phyloP scores from a whole-genome alignment of 2,888 invertebrate species.

The Phyto melanocephala region DNA sequence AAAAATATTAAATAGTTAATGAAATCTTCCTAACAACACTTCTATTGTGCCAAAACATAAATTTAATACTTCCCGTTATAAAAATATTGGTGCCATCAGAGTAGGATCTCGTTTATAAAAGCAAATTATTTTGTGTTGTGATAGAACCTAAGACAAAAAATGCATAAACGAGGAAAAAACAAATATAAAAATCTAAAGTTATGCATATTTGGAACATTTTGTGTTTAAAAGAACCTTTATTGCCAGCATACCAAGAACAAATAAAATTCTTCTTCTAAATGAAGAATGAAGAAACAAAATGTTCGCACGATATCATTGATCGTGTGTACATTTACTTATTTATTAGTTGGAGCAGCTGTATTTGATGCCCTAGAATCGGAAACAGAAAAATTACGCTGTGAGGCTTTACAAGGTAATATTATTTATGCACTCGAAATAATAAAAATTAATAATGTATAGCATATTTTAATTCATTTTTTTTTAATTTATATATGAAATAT shows the following conservation, averaged over 20 bases:
- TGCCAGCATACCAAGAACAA: slow-evolving; percentile 65
- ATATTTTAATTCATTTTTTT: too few species aligned
- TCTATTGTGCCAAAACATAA: slow-evolving; percentile 47
- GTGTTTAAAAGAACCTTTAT: slow-evolving; percentile 60
- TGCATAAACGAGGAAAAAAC: slow-evolving; percentile 30
- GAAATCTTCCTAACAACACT: slow-evolving; percentile 22
- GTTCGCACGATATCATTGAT: slow-evolving; percentile 99
- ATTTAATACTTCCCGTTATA: neutral
- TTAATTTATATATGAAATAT: too few species aligned
- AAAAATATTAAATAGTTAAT: neutral
- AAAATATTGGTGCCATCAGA: slow-evolving; percentile 35
- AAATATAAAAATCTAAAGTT: slow-evolving; percentile 28
- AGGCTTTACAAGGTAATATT: slow-evolving; percentile 89
- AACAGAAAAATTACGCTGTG: slow-evolving; percentile 94
- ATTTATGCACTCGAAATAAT: too few species aligned
- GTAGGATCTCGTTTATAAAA: slow-evolving; percentile 17
- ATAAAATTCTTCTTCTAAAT: slow-evolving; percentile 79
- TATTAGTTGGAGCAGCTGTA: slow-evolving; percentile 98
- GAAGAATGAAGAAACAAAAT: slow-evolving; percentile 99
- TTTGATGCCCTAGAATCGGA: slow-evolving; percentile 99
- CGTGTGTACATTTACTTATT: slow-evolving; percentile 99
- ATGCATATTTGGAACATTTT: slow-evolving; percentile 46
- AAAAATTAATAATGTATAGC: too few species aligned
- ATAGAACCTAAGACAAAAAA: slow-evolving; percentile 67
- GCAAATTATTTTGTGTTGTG: slow-evolving; percentile 61